These are phyloP conservation scores for Urocynchramus pylzowi DNA, from an alignment of 2,113 vertebrate genomes.

Conservation along the genomic window DNA sequence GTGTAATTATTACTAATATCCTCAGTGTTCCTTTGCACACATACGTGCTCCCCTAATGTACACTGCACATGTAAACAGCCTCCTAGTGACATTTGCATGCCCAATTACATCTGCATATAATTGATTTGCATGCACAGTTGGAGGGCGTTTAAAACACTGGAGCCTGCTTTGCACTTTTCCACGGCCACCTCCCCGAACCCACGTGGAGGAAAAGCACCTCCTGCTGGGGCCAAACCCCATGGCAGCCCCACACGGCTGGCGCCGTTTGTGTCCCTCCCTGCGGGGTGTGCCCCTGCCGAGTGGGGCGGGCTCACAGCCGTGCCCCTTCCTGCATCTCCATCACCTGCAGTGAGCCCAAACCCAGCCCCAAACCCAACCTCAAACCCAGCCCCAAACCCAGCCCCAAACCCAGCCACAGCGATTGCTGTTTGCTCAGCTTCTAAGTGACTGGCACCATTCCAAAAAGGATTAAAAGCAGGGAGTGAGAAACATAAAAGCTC, in stretches of 20 bases:
- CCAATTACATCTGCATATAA: constrained; percentile 57
- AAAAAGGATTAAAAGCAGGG: constrained; percentile 70
- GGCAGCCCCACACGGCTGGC: fast-evolving
- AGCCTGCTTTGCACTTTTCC: background rate
- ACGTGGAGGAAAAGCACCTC: fast-evolving
- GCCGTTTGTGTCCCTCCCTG: background rate
- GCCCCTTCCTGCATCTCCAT: background rate
- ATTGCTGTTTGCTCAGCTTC: background rate
- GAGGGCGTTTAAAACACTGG: constrained; percentile 22
- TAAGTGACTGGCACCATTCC: constrained; percentile 38
- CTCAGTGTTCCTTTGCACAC: background rate
- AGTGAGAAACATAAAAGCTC: constrained; percentile 60
- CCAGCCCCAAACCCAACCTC: background rate
- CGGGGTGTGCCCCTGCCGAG: fast-evolving
- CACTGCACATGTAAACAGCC: constrained; percentile 37
- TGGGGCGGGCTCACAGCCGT: fast-evolving
- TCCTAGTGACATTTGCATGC: constrained; percentile 44
- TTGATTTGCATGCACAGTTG: constrained; percentile 55
- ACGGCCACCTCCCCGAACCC: background rate
- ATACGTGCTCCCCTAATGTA: background rate
- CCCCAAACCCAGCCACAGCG: background rate
- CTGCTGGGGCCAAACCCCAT: fast-evolving
- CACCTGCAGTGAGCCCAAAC: background rate
- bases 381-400: background rate
- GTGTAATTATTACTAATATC: background rate